These are phyloP conservation scores for Melanotus villosus DNA, from an alignment of 2,888 invertebrate species.

Conservation along the genomic window DNA sequence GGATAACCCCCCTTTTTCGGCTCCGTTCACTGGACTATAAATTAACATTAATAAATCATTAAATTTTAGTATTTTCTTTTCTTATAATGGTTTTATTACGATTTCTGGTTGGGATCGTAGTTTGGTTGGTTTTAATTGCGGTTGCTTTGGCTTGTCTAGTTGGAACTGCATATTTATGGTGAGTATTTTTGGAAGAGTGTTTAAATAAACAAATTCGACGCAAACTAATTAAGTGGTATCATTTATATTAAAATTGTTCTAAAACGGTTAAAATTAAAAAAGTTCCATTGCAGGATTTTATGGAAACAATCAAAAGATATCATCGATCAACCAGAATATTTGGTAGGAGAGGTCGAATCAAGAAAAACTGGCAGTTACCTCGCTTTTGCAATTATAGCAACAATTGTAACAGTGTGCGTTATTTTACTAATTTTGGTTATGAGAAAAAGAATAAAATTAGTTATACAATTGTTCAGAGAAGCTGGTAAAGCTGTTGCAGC, in stretches of 20 bases:
- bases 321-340: slow-evolving; percentile 6
- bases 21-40: no score
- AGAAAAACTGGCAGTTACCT: slow-evolving; percentile 30
- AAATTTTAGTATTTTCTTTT: slow-evolving; percentile 71
- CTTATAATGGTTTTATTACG: slow-evolving; percentile 72
- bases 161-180: slow-evolving; percentile 76
- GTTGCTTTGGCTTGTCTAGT: slow-evolving; percentile 70
- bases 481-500: slow-evolving; percentile 76
- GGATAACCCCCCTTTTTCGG: no score
- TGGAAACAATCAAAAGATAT: slow-evolving; percentile 63
- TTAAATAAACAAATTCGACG: no score
- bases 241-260: no score
- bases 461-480: slow-evolving; percentile 76
- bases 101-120: slow-evolving; percentile 73
- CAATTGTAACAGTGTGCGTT: slow-evolving; percentile 71
- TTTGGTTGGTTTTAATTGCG: slow-evolving; percentile 75
- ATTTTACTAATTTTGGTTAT: slow-evolving; percentile 69
- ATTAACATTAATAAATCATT: no score
- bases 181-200: no score
- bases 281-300: slow-evolving; percentile 62
- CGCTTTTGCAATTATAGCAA: slow-evolving; percentile 69
- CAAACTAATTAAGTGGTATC: no score
- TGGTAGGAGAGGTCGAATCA: slow-evolving; percentile 21
- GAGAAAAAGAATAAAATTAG: slow-evolving; percentile 75
- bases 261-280: not conserved